Conservation (phyloP, 2,797 vertebrate species). For the Xyrichtys novacula region DNA sequence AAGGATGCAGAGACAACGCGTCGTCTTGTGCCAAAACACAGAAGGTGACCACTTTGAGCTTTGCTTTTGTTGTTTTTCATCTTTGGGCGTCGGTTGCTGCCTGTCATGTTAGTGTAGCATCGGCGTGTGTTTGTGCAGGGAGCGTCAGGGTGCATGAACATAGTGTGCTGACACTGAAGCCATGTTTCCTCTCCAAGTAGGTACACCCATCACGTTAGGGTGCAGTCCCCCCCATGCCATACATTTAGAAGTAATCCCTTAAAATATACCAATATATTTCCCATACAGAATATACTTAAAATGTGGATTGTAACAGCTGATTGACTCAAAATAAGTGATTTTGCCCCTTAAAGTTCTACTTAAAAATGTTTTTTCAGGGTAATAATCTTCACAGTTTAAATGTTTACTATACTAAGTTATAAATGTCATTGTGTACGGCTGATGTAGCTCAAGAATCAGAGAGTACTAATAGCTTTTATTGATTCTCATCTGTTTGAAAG, state of each 20-base stretch:
- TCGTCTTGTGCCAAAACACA: too few relatives aligned
- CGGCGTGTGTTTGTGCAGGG: slow-evolving; percentile 7
- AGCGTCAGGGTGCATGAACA: slow-evolving; percentile 29
- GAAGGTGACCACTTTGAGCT: too few relatives aligned
- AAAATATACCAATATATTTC: background rate
- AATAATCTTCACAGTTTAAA: background rate
- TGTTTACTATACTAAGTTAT: background rate
- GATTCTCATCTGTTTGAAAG: background rate
- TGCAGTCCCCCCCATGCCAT: slow-evolving; percentile 26
- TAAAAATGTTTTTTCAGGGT: background rate
- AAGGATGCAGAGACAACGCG: slow-evolving; percentile 30
- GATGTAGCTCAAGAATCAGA: background rate
- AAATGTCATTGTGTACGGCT: background rate
- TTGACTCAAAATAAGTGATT: background rate
- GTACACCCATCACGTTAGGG: slow-evolving; percentile 42
- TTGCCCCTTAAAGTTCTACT: background rate
- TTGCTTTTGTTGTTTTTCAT: background rate
- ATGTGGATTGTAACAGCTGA: background rate
- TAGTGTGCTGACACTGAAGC: slow-evolving; percentile 54
- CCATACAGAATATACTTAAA: background rate
- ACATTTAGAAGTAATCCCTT: background rate
- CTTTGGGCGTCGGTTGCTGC: background rate
- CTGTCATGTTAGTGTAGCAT: background rate
- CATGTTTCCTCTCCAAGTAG: slow-evolving; percentile 51
- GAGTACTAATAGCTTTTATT: background rate